Conservation (phyloP, 2,888 invertebrate genomes). For the Prosapia bicincta region DNA sequence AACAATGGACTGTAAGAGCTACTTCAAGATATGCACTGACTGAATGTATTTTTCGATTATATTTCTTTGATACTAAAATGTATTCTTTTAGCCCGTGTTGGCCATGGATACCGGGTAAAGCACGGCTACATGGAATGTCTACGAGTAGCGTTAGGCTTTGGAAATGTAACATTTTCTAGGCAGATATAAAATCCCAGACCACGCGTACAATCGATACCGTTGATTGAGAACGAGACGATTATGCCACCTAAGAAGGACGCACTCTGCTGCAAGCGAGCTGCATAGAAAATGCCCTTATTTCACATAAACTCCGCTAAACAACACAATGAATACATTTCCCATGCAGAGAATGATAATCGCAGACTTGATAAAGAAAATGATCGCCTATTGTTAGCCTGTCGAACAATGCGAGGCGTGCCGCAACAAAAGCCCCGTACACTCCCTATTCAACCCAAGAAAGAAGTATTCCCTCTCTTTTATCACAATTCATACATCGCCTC, state of each 20-base stretch:
- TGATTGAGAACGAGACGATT: neutral
- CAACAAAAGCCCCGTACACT: slow-evolving; percentile 29
- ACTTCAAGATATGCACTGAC: no score
- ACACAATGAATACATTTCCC: slow-evolving; percentile 26
- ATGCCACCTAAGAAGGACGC: neutral
- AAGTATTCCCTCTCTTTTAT: slow-evolving; percentile 28
- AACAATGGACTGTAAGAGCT: no score
- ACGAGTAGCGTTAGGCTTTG: no score
- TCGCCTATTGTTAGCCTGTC: slow-evolving; percentile 31
- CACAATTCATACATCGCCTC: slow-evolving; percentile 29
- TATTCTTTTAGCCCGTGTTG: no score
- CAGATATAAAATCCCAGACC: neutral
- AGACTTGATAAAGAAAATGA: slow-evolving; percentile 34
- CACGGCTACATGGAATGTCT: no score
- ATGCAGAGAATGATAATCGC: slow-evolving; percentile 30
- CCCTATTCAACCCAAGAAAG: slow-evolving; percentile 28
- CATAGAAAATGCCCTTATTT: neutral
- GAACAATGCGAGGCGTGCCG: slow-evolving; percentile 34
- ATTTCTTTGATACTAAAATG: no score
- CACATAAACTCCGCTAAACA: slow-evolving; percentile 14
- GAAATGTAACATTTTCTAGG: neutral
- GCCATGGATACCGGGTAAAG: no score
- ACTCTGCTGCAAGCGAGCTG: neutral
- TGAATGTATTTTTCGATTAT: no score
- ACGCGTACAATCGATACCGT: neutral